phyloP scores from a whole-genome alignment of 2,797 vertebrate genomes.

The Chlorospingus semifuscus region DNA sequence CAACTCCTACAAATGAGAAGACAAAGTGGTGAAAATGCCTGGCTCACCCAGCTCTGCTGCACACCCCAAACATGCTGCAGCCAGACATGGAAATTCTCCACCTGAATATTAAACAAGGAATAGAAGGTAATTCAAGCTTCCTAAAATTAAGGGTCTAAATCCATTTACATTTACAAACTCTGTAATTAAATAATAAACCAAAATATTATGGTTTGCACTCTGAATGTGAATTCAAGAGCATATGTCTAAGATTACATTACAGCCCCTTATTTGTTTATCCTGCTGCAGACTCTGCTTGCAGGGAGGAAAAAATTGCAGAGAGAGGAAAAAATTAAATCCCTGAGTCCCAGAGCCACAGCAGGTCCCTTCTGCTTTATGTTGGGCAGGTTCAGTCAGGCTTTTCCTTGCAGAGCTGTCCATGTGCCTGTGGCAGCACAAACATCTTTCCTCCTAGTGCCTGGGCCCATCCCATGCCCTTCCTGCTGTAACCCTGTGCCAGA shows the following conservation, averaged over 20 bases:
- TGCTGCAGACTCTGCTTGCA: not conserved
- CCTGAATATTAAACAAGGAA: slow-evolving; percentile 35
- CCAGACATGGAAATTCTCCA: not conserved
- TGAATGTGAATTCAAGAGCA: slow-evolving; percentile 23
- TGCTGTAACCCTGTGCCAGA: not conserved
- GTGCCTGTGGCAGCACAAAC: not conserved
- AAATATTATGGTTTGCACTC: slow-evolving; percentile 2
- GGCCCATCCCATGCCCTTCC: accelerated
- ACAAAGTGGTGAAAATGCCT: not conserved
- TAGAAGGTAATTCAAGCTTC: slow-evolving; percentile 18
- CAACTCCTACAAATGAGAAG: not conserved
- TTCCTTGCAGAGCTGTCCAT: not conserved
- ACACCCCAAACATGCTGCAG: not conserved
- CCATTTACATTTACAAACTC: slow-evolving; percentile 41
- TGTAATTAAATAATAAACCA: slow-evolving; percentile 64
- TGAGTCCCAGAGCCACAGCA: not conserved
- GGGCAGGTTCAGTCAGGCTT: not conserved
- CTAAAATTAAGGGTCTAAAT: slow-evolving; percentile 48
- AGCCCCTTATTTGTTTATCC: slow-evolving; percentile 33
- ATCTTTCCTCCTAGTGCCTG: not conserved
- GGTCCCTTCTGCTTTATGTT: not conserved
- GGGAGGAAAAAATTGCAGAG: not conserved
- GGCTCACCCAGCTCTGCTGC: not conserved
- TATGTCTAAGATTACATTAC: slow-evolving; percentile 24
- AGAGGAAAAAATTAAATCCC: not conserved